Evolutionary conservation across 2,888 invertebrate genomes (phyloP), one percentile per base, ranked within the genome.

Genomic region (Drosophila affinis): DNA sequence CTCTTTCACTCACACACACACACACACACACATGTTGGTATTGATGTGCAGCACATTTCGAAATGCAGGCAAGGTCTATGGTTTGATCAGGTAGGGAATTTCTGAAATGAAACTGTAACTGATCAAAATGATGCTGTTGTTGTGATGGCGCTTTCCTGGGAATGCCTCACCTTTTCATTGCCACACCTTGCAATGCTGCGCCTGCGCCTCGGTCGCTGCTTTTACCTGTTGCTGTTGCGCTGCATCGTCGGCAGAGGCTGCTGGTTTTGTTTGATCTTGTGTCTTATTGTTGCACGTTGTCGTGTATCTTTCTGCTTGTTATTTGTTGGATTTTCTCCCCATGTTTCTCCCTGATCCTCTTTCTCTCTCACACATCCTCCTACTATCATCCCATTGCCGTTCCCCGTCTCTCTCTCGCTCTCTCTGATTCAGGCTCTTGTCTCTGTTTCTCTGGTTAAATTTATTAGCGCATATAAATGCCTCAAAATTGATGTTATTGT

Each of bases 401-500:
- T 68, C 58, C 14, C 62, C 32, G 54, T 52, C 55, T 24, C 21
- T 47, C 12, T 57, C 59, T 62, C 55, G 2, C 21, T 21, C 21
- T 21, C 21, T 21, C 21, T 21, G 2, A 18, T 18, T 47, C 57
- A 54, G 69, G 48, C 58, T 69, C 68, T 52, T 63, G 62, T 80
- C 78, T 77, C 73, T 75, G 78, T 72, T 84, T 81, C 81, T 77
- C 76, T 75, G 68, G 74, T 78, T 77, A 83, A 86, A 86, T 86
- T 86, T 86, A 86, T 86, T 86, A 88, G 86, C 86, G 89, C 89
- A 86, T 86, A 86, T 86, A 86, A 89, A 86, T 86, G 88, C 88
- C 79, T 89, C 78, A 77, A 89, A 86, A 89, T 89, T 88, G 80
- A 89, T 86, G 89, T 86, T 88, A 87, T 89, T 86, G 89, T 89